phyloP scores from a whole-genome alignment of 2,113 vertebrate genomes.

The human (Homo sapiens) region GRCh38 chr6:154641501-154642000 shows the following conservation, averaged over 20 bases:
- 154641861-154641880: rapidly evolving
- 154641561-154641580: background rate
- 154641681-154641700: no score
- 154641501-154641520: background rate
- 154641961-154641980: background rate
- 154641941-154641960: background rate
- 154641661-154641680: no score
- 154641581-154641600: background rate
- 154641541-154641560: background rate
- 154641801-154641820: no score
- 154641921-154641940: background rate
- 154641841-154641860: no score
- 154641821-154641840: no score
- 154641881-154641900: no score
- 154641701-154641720: no score
- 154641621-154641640: background rate
- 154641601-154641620: background rate
- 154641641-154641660: background rate
- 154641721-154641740: no score
- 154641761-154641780: no score
- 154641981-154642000: background rate
- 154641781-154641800: no score
- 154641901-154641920: background rate
- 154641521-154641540: background rate
- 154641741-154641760: no score